Conservation (phyloP, 1,140 invertebrate species). For the Diprion similis region DNA sequence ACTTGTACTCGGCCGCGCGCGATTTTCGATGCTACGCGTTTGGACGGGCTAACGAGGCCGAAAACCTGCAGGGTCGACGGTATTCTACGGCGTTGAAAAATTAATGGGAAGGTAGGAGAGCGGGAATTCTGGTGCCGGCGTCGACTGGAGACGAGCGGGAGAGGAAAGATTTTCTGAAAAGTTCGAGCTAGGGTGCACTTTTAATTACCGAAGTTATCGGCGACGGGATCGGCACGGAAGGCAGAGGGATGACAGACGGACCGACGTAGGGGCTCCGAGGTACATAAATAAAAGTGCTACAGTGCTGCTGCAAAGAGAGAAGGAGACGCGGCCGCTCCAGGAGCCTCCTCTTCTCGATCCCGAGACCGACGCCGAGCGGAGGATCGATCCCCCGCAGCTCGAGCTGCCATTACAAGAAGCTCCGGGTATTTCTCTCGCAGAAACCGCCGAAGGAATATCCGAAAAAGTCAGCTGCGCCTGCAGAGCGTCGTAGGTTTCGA, state of each 20-base stretch:
- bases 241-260: slow-evolving; percentile 2
- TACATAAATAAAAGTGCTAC: neutral
- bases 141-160: no score
- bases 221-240: slow-evolving; percentile 6
- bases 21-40: slow-evolving; percentile 8
- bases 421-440: neutral
- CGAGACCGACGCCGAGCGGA: neutral
- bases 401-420: slow-evolving; percentile 5
- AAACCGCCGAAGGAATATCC: neutral
- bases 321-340: neutral
- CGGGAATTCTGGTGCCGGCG: no score
- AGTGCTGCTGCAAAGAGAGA: neutral
- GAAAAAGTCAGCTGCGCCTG: neutral
- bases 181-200: neutral
- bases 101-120: neutral
- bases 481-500: neutral
- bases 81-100: neutral
- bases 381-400: neutral
- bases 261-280: neutral
- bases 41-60: no score
- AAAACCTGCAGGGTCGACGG: no score
- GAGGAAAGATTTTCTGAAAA: neutral
- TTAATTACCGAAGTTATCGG: slow-evolving; percentile 3
- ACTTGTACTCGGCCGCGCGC: slow-evolving; percentile 14
- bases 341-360: slow-evolving; percentile 1